A percentile compares a stretch with the other conserved stretches of the same genome.
Evolutionary conservation across 1,140 invertebrate genomes (phyloP).

Genomic region (Pogonognathellus flavescens): DNA sequence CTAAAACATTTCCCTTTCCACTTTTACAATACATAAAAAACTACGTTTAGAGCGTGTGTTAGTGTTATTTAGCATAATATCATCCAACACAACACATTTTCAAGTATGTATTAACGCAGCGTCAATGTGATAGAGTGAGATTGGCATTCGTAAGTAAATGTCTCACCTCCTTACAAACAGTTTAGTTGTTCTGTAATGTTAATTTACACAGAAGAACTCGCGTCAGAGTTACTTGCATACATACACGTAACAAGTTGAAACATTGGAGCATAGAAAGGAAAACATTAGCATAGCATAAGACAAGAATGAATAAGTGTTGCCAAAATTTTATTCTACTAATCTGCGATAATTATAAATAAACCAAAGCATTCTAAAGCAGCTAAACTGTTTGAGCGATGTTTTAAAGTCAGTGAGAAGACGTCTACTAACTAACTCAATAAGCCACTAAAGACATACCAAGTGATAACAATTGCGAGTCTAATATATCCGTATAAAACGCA

Average conservation of each 20-base stretch:
- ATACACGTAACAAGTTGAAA: conserved; percentile 37
- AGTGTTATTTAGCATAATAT: background rate
- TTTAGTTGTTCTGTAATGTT: conserved; percentile 30
- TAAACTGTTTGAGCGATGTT: background rate
- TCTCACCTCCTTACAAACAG: conserved; percentile 41
- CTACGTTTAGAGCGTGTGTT: too few species aligned
- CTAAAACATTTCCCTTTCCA: too few species aligned
- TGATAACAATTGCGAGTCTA: background rate
- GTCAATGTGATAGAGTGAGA: conserved; percentile 29
- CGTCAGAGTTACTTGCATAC: conserved; percentile 16
- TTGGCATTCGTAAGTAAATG: conserved; percentile 35
- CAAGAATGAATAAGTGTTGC: conserved; percentile 30
- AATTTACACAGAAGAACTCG: conserved; percentile 40
- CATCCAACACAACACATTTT: conserved; percentile 12
- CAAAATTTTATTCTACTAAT: conserved; percentile 38
- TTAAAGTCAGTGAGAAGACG: conserved; percentile 5
- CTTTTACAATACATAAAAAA: too few species aligned
- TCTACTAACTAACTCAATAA: too few species aligned
- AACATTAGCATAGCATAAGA: conserved; percentile 41
- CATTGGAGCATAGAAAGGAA: conserved; percentile 44
- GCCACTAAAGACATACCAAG: background rate
- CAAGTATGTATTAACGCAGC: conserved; percentile 21
- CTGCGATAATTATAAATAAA: conserved; percentile 37
- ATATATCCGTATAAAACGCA: conserved; percentile 4
- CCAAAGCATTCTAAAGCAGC: conserved; percentile 26